Evolutionary conservation across 37 sponge, comb jelly and placozoan genomes (phyloP).

Genomic region (Agelas oroides): DNA sequence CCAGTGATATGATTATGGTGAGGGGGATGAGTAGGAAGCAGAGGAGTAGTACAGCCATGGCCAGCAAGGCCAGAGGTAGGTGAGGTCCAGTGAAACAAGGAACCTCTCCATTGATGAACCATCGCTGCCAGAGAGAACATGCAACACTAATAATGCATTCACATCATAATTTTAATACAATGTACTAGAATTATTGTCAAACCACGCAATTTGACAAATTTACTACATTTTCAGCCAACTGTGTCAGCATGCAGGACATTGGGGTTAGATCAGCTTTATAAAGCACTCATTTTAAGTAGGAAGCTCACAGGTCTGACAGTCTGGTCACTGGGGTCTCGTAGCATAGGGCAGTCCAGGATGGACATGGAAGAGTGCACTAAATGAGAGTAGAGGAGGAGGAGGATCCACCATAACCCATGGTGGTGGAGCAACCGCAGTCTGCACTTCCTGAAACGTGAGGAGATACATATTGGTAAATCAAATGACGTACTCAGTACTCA

Average conservation of each 20-base stretch:
- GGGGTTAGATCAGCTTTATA: no score
- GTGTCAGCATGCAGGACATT: no score
- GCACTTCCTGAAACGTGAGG: neutral
- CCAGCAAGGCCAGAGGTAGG: constrained; percentile 49
- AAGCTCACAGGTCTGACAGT: no score
- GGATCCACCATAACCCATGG: constrained; percentile 68
- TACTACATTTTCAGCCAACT: no score
- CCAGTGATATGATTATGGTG: neutral
- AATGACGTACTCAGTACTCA: no score
- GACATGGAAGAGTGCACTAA: constrained; percentile 62
- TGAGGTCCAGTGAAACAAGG: constrained; percentile 76
- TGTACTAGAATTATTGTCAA: neutral
- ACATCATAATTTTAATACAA: no score
- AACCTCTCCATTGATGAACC: constrained; percentile 60
- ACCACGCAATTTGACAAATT: neutral
- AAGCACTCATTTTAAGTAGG: no score
- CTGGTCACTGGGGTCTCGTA: constrained; percentile 23
- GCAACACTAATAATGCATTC: neutral
- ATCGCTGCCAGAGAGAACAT: constrained; percentile 39
- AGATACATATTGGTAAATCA: constrained; percentile 1
- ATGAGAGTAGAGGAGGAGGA: constrained; percentile 65
- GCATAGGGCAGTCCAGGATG: constrained; percentile 63
- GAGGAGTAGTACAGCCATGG: constrained; percentile 47
- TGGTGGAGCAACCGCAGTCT: constrained; percentile 5
- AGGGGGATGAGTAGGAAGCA: constrained; percentile 26